Evolutionary conservation across 2,113 vertebrate genomes (phyloP), one percentile per base, ranked within the genome.

Genomic region (Telmatochromis brichardi): DNA sequence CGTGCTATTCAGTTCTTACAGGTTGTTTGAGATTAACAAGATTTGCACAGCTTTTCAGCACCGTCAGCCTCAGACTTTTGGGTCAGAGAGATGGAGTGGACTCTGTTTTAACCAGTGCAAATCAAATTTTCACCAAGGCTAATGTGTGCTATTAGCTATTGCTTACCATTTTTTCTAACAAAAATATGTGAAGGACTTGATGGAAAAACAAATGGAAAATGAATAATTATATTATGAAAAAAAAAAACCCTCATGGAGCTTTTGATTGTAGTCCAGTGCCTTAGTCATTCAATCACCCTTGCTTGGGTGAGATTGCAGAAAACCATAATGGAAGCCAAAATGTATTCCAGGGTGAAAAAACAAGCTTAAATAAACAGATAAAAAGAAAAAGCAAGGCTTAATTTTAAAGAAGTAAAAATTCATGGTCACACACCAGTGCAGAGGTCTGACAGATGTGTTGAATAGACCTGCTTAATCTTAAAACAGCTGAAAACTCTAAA

Each of bases 51-150:
- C 21, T 37, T 78, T 65, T n/a, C 19, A 58, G 55, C 23, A 50
- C 19, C 21, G 35, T 84, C 40, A 60, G 31, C 63, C 58, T 88
- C 6, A 14, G 58, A 84, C 80, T 23, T 81, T 65, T 4, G 23
- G 45, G 19, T 26, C 23, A 54, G 4, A 53, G 50, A 85, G n/a
- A 35, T 4, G 2, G 17, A 11, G 1, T 14, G 42, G 57, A 42
- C 76, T 84, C 65, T 79, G 33, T 47, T 87, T 84, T 28, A 76
- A 76, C 23, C 40, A 76, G 42, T 7, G 42, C 42, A 78, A 31
- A 31, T n/a, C 40, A 21, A 47, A 82, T 14, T 47, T 28, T 47
- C 40, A 82, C 10, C 55, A 31, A 78, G 42, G 71, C 42, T 78
- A 50, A 50, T 78, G 6, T 31, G 71, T 19, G 15, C 42, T 31